Conservation (phyloP, 2,797 vertebrate genomes). For the Synanceia verrucosa region DNA sequence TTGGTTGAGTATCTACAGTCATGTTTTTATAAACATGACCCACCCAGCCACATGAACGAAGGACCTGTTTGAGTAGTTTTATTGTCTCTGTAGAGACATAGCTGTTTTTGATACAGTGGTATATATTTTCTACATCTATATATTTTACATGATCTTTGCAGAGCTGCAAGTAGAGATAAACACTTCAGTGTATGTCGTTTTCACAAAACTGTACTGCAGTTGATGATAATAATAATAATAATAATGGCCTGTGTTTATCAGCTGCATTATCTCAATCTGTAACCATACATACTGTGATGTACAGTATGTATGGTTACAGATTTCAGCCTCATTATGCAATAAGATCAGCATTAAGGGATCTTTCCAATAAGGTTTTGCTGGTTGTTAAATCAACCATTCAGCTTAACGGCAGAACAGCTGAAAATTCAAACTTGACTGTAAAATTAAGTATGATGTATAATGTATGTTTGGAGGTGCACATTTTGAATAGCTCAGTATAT, state of each 20-base stretch:
- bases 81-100: background rate
- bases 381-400: background rate
- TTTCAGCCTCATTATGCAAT: constrained; percentile 31
- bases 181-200: background rate
- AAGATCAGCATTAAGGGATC: constrained; percentile 42
- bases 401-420: background rate
- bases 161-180: constrained; percentile 15
- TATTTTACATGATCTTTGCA: constrained; percentile 18
- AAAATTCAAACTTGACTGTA: background rate
- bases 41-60: constrained; percentile 3
- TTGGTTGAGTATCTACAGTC: background rate
- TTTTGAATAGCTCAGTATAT: constrained; percentile 1
- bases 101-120: constrained; percentile 16
- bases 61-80: background rate
- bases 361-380: constrained; percentile 11
- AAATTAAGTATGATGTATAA: constrained; percentile 6
- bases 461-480: background rate
- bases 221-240: background rate
- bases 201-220: background rate
- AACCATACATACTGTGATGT: constrained; percentile 6
- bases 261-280: background rate
- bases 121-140: constrained; percentile 30
- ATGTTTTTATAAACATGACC: background rate
- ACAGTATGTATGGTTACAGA: background rate
- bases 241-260: constrained; percentile 1